Percentiles rank a stretch among this genome's conserved stretches.
These are phyloP conservation scores for Alectura lathami DNA, from an alignment of 2,113 vertebrate genomes.

Conservation along the genomic window DNA sequence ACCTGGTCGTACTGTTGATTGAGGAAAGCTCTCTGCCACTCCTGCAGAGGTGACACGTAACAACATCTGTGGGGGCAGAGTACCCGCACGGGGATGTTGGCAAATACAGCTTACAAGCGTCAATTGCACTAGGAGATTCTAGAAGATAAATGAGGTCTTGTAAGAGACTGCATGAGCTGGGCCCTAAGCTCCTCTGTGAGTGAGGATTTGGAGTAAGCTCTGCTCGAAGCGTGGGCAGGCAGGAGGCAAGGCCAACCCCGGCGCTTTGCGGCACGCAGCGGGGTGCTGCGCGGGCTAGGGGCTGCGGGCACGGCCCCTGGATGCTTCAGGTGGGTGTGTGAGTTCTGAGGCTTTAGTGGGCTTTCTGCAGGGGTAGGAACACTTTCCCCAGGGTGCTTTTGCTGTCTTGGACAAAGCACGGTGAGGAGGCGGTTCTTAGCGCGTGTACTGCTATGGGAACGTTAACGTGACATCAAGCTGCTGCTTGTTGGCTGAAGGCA, in stretches of 20 bases:
- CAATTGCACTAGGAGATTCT: background rate
- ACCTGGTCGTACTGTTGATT: background rate
- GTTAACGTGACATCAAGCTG: background rate
- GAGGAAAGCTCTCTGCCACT: background rate
- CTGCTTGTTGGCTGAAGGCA: conserved; percentile 40
- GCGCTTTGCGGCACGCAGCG: background rate
- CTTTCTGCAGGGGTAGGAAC: background rate
- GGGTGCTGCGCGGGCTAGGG: background rate
- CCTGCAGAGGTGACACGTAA: background rate
- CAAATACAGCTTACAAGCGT: background rate
- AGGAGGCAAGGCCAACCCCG: background rate
- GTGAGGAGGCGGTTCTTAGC: background rate
- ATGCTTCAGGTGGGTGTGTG: background rate
- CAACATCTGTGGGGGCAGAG: background rate
- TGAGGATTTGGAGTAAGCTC: background rate
- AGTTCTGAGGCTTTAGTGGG: background rate
- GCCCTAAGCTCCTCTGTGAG: background rate
- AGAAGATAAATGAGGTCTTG: background rate
- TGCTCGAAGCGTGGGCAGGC: background rate
- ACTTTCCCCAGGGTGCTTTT: background rate
- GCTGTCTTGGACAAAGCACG: background rate
- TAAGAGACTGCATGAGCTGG: background rate
- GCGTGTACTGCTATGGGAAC: background rate
- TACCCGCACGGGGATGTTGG: background rate
- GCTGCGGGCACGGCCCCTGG: background rate